Conservation (phyloP, 2,113 vertebrate genomes). For the Silurus asotus region DNA sequence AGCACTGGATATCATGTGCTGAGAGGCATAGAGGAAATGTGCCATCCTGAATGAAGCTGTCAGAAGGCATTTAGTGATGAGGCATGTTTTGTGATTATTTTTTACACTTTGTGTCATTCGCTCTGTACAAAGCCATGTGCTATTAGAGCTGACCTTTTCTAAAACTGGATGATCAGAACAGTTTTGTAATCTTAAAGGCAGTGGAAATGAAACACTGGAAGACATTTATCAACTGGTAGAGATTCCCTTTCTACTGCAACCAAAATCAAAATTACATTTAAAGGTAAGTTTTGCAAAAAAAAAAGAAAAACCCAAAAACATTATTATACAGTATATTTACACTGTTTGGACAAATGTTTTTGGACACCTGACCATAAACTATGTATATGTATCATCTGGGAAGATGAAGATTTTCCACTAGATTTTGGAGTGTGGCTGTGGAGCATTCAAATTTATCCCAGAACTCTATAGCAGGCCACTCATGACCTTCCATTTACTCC, state of each 20-base stretch:
- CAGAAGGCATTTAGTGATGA: neutral
- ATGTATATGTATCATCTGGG: too few species aligned
- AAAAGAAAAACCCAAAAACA: too few species aligned
- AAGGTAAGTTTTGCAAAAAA: neutral
- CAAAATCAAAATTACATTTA: neutral
- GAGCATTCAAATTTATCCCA: too few species aligned
- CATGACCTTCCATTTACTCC: too few species aligned
- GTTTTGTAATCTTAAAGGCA: neutral
- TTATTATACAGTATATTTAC: too few species aligned
- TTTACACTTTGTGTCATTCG: neutral
- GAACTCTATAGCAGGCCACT: too few species aligned
- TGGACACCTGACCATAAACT: too few species aligned
- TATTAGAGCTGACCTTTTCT: neutral
- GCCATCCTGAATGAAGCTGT: slow-evolving; percentile 1
- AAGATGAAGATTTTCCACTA: too few species aligned
- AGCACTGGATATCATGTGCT: slow-evolving; percentile 2
- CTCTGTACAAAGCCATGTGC: neutral
- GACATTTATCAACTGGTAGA: neutral
- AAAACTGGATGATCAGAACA: neutral
- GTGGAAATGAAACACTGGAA: neutral
- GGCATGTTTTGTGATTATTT: neutral
- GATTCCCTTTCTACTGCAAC: neutral
- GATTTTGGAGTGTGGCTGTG: too few species aligned
- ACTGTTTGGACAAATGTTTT: too few species aligned
- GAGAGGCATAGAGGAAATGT: neutral